A percentile compares a stretch with the other conserved stretches of the same genome.
These are phyloP conservation scores for Oxyura jamaicensis DNA, from an alignment of 2,113 vertebrate species.

Conservation along the genomic window DNA sequence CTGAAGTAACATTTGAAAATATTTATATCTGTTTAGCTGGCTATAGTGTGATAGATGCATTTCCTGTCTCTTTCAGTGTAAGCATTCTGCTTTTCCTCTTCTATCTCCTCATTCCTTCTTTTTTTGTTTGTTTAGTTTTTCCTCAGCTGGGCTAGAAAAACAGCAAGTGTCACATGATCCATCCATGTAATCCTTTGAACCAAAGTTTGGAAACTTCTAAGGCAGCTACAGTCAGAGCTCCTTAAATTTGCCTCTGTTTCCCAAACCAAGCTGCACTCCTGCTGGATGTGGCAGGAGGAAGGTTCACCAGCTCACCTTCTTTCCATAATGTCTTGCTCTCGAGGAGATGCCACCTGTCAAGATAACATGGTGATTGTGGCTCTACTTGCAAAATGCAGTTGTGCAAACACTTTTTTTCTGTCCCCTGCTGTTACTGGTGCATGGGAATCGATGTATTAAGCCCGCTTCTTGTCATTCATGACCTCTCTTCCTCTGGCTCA, in stretches of 20 bases:
- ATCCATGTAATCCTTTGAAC: background rate
- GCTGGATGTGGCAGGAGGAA: background rate
- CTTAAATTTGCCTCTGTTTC: background rate
- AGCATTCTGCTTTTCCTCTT: slow-evolving; percentile 26
- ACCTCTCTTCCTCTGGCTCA: background rate
- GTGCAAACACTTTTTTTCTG: background rate
- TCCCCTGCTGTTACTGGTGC: background rate
- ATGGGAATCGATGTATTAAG: background rate
- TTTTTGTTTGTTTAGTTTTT: slow-evolving; percentile 31
- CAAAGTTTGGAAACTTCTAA: background rate
- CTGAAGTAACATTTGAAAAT: slow-evolving; percentile 47
- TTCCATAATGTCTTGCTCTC: background rate
- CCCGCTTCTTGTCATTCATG: background rate
- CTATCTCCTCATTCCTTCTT: background rate
- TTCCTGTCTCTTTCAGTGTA: slow-evolving; percentile 37
- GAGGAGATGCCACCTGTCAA: background rate
- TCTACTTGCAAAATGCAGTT: background rate
- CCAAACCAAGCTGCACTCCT: background rate
- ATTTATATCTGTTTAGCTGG: slow-evolving; percentile 47
- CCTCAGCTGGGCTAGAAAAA: slow-evolving; percentile 16
- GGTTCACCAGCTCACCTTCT: background rate
- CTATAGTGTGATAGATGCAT: slow-evolving; percentile 15
- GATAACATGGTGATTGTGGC: background rate
- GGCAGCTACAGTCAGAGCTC: background rate
- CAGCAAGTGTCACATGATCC: background rate